Percentiles rank a stretch among this genome's conserved stretches.
phyloP scores from a whole-genome alignment of 2,888 invertebrate genomes.

The Metellina segmentata region DNA sequence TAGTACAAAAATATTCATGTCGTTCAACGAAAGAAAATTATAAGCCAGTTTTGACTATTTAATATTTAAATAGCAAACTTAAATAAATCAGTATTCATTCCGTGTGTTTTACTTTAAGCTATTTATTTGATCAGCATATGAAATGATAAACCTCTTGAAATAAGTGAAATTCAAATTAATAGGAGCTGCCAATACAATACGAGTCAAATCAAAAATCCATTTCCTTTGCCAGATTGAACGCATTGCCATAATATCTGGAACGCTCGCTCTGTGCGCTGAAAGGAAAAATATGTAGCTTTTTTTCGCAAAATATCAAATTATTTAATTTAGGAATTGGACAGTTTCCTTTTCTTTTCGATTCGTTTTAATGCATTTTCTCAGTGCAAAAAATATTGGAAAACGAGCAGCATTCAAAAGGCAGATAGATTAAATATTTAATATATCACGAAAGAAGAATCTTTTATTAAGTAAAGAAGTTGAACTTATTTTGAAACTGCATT shows the following conservation, averaged over 20 bases:
- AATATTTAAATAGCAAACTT: too few relatives aligned
- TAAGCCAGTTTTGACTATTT: too few relatives aligned
- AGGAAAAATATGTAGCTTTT: background rate
- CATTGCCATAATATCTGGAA: background rate
- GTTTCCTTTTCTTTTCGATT: background rate
- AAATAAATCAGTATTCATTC: too few relatives aligned
- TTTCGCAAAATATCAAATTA: background rate
- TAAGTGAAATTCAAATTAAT: background rate
- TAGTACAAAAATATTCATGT: too few relatives aligned
- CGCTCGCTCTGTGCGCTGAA: too few relatives aligned
- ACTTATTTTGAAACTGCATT: background rate
- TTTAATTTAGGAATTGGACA: background rate
- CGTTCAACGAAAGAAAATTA: too few relatives aligned
- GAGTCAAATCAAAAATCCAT: background rate
- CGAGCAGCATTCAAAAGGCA: background rate
- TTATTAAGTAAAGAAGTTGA: background rate
- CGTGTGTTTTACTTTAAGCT: too few relatives aligned
- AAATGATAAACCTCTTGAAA: background rate
- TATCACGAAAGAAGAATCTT: background rate
- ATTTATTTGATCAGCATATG: too few relatives aligned
- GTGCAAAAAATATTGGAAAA: background rate
- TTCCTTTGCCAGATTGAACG: background rate
- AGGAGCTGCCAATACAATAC: background rate
- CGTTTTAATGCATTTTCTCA: background rate
- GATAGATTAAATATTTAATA: constrained; percentile 1